Base-by-base conservation (phyloP, 2,797 vertebrate genomes). In the Acanthiza pusilla region DNA sequence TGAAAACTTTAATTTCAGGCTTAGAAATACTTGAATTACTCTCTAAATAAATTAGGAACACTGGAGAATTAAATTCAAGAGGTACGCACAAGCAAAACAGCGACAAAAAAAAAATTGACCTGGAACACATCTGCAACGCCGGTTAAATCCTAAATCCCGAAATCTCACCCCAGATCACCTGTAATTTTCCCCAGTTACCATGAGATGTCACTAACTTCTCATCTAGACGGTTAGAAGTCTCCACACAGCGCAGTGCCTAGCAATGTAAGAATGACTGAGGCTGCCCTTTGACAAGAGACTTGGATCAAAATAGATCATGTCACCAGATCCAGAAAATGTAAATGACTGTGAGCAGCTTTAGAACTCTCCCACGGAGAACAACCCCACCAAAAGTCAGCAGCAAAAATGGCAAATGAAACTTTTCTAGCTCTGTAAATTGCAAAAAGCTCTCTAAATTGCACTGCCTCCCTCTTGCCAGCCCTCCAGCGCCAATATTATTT, bases 121-220 rank as follows among this genome's bases (percentile, higher is more conserved):
- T 20, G 55, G 42, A 26, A 76, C 32, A 21, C 2, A 16, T 30
- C 43, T 81, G 40, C 47, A 58, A 58, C 8, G 25, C 17, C 54
- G 0, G 0, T 27, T 47, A 34, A 68, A 53, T 34, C 16, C 55
- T 4, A 62, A 77, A 75, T 0, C 3, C 32, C 18, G 21, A 60
- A 68, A 53, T 3, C 13, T 45, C 10, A 11, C 25, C 45, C 58
- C 60, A 66, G 67, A 82, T 19, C 66, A 51, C 47, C 47, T 96
- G 96, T 42, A 95, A 71, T 96, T 94, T 88, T 81, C 62, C 30
- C 32, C 34, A 30, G 38, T 74, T 93, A 79, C 96, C 97, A 94
- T 96, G 72, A 97, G 96, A 93, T 96, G 96, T 96, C 97, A 96
- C 85, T 90, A 80, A 75, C 55, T 95, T 94, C 95, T 93, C 78